These are phyloP conservation scores for Oreohelix idahoensis DNA, from an alignment of 1,140 invertebrate species.

Conservation along the genomic window DNA sequence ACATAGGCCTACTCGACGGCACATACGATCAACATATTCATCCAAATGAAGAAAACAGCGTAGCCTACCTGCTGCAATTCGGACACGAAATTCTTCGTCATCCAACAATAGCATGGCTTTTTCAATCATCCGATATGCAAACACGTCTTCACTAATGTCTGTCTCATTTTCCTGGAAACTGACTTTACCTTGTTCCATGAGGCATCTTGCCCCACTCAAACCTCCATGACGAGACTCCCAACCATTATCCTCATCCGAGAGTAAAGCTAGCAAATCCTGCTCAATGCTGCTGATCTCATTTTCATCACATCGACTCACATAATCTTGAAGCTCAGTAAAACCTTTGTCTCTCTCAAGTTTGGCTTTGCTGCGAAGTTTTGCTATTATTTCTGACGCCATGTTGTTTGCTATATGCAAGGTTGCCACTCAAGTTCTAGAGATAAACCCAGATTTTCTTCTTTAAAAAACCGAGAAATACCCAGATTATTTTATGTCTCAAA, in stretches of 20 bases:
- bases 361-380: slow-evolving; percentile 72
- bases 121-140: slow-evolving; percentile 61
- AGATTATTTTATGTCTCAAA: too few relatives aligned
- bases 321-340: slow-evolving; percentile 64
- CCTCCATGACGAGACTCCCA: slow-evolving; percentile 72
- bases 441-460: too few relatives aligned
- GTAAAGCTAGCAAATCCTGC: slow-evolving; percentile 48
- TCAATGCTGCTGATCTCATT: slow-evolving; percentile 58
- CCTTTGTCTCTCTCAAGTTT: slow-evolving; percentile 74
- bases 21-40: too few relatives aligned
- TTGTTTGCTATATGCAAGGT: too few relatives aligned
- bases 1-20: too few relatives aligned
- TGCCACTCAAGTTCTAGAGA: too few relatives aligned
- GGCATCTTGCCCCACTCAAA: slow-evolving; percentile 69
- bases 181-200: slow-evolving; percentile 64
- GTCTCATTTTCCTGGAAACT: slow-evolving; percentile 50
- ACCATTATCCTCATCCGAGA: slow-evolving; percentile 44
- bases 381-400: slow-evolving; percentile 74
- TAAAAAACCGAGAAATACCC: too few relatives aligned
- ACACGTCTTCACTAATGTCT: slow-evolving; percentile 35
- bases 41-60: too few relatives aligned
- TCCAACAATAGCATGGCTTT: slow-evolving; percentile 67
- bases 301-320: slow-evolving; percentile 51
- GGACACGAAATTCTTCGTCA: slow-evolving; percentile 73
- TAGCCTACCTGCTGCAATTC: slow-evolving; percentile 74